These are phyloP conservation scores for Porites divaricata DNA, from an alignment of 92 coral and sea anemone species.

Conservation along the genomic window DNA sequence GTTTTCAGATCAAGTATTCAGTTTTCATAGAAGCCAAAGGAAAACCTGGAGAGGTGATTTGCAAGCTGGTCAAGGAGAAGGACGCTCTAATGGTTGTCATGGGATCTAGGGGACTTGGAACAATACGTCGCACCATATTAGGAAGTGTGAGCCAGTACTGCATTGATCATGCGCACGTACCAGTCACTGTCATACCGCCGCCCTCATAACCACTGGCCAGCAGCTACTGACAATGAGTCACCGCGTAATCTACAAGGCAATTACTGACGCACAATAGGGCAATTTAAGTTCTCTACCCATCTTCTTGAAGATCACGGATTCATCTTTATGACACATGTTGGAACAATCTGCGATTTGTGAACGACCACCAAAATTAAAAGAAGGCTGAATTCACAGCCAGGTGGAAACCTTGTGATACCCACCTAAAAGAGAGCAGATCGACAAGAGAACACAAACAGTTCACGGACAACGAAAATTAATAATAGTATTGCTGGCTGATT, in stretches of 20 bases:
- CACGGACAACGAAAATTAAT: background rate
- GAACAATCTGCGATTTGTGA: no score
- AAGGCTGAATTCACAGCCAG: no score
- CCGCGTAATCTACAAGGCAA: background rate
- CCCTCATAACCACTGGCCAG: background rate
- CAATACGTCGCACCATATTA: slow-evolving; percentile 76
- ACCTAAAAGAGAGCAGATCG: background rate
- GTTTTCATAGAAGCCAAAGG: slow-evolving; percentile 66
- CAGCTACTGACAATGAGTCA: background rate
- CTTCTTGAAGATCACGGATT: no score
- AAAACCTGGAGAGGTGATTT: slow-evolving; percentile 74
- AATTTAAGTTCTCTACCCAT: no score
- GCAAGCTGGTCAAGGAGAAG: slow-evolving; percentile 72
- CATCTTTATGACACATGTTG: no score
- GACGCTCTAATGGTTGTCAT: slow-evolving; percentile 67
- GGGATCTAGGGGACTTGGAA: slow-evolving; percentile 79
- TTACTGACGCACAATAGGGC: no score
- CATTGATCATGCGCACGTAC: slow-evolving; percentile 73
- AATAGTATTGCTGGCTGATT: background rate
- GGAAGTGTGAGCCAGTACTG: slow-evolving; percentile 85
- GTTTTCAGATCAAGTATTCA: slow-evolving; percentile 48
- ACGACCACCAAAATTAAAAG: no score
- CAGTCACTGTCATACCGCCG: slow-evolving; percentile 74
- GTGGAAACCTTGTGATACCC: no score
- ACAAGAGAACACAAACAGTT: background rate